Base-by-base conservation (phyloP, 1,140 invertebrate genomes). In the Thalassaphorura encarpata region DNA sequence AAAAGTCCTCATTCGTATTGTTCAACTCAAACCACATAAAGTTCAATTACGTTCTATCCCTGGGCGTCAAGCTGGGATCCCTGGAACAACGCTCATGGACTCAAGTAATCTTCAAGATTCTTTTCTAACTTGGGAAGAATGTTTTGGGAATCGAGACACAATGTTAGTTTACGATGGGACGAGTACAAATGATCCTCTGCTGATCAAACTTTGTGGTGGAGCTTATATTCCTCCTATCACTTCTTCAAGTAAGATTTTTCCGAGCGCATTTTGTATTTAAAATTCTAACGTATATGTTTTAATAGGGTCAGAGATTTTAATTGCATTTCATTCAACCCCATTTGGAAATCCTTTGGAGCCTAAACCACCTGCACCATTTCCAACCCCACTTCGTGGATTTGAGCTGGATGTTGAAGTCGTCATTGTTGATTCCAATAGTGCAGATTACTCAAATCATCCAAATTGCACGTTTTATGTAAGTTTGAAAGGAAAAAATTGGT, bases 141-240 rank as follows among this genome's bases (percentile, higher is more conserved):
- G 88, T 70, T 11, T n/a, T n/a, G 80, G 87, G 68, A 85, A 89
- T 63, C 77, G 86, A 70, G 87, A 91, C 71, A 89, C 87, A 71
- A 84, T 91, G 51, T 89, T 86, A 4, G 82, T 93, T 29, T 92
- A 91, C 72, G 89, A 92, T 68, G 87, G 89, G 33, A 89, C 89
- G 66, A 90, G 85, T 50, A 89, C 87, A 5, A 77, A 86, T 62
- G 87, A 90, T 71, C 86, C 88, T 4, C 81, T 90, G 54, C 83
- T 93, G 60, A 72, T 91, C 57, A 88, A 87, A 72, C 90, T 93
- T 70, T 94, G 89, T 67, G 89, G 89, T 1, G 83, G 60, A 8
- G 51, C 60, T 21, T 58, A 59, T 39, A 65, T 65, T 46, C 63
- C 63, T 8, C 60, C 63, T 5, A 56, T 65, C 15, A 65, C 57